phyloP scores from a whole-genome alignment of 53 echinoderm and acorn worm genomes.

The Antedon mediterranea region DNA sequence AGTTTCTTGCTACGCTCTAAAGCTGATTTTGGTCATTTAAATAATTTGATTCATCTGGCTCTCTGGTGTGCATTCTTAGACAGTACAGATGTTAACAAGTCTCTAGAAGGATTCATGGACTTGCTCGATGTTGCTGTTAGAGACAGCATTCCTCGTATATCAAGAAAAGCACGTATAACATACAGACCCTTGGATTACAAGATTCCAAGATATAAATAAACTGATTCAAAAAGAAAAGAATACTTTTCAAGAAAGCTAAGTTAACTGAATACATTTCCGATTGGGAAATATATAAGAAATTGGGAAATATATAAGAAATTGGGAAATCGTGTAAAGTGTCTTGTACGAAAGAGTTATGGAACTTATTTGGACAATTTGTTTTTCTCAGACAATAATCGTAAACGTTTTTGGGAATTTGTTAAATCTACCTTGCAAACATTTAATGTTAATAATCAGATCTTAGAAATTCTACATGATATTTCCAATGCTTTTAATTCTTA shows the following conservation, averaged over 20 bases:
- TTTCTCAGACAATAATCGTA: background rate
- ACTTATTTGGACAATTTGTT: background rate
- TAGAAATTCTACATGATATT: no score
- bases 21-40: background rate
- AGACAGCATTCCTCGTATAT: background rate
- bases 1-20: background rate
- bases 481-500: no score
- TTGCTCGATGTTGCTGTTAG: background rate
- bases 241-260: slow-evolving; percentile 9
- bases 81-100: background rate
- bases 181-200: background rate
- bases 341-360: background rate
- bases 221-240: slow-evolving; percentile 24
- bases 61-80: background rate
- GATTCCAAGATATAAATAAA: slow-evolving; percentile 8
- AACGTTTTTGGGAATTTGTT: background rate
- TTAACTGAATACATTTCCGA: background rate
- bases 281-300: background rate
- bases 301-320: no score
- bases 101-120: background rate
- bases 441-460: no score
- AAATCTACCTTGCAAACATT: no score
- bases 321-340: background rate
- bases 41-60: background rate
- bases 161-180: background rate